Evolutionary conservation across 2,888 invertebrate species (phyloP).

Genomic region (Alsophila aescularia): DNA sequence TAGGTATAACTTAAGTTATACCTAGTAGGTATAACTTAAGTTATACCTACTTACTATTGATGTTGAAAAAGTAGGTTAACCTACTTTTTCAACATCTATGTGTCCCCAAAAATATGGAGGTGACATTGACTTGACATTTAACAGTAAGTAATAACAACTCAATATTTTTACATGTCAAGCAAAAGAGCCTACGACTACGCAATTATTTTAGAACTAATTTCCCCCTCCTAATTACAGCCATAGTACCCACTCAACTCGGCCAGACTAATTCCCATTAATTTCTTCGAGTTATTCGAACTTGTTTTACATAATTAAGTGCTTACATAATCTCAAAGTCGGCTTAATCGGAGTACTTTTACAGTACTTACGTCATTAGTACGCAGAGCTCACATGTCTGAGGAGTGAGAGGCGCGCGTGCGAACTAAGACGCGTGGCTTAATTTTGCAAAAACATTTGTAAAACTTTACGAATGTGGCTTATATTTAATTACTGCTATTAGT

Average conservation of each 20-base stretch:
- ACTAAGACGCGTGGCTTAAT: slow-evolving; percentile 20
- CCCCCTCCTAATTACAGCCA: not conserved
- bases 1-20: too few relatives aligned
- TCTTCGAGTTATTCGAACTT: slow-evolving; percentile 19
- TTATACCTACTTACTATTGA: too few relatives aligned
- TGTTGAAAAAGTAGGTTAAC: too few relatives aligned
- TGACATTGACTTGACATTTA: too few relatives aligned
- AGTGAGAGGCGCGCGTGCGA: slow-evolving; percentile 8
- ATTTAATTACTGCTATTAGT: slow-evolving; percentile 32
- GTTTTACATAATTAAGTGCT: slow-evolving; percentile 28
- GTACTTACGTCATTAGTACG: slow-evolving; percentile 32
- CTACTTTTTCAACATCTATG: too few relatives aligned
- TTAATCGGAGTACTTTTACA: slow-evolving; percentile 28
- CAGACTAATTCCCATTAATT: slow-evolving; percentile 16
- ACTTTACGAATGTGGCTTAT: slow-evolving; percentile 34
- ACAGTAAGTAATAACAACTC: too few relatives aligned
- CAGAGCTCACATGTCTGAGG: slow-evolving; percentile 18
- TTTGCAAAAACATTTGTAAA: slow-evolving; percentile 36
- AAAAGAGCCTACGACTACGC: too few relatives aligned
- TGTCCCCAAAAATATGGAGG: too few relatives aligned
- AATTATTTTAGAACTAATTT: not conserved
- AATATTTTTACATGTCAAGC: too few relatives aligned
- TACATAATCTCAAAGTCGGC: slow-evolving; percentile 29
- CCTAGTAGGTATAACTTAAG: too few relatives aligned
- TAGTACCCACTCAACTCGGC: not conserved